A percentile compares a stretch with the other conserved stretches of the same genome.
phyloP scores from a whole-genome alignment of 2,797 vertebrate genomes.

The Liasis olivaceus region DNA sequence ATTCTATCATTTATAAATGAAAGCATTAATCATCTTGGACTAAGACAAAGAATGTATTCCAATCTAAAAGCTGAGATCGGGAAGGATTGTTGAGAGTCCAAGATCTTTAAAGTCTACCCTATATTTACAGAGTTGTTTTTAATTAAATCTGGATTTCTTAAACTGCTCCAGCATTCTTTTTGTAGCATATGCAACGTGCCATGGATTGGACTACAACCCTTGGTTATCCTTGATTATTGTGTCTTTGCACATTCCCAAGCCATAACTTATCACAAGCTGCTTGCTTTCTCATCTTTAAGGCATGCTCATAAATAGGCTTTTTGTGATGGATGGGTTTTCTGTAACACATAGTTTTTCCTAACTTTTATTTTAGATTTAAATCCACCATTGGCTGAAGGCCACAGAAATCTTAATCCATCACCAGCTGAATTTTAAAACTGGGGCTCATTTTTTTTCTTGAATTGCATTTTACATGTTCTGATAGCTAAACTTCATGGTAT shows the following conservation, averaged over 20 bases:
- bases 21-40: not conserved
- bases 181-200: constrained; percentile 15
- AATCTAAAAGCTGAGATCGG: constrained; percentile 23
- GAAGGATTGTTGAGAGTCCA: constrained; percentile 24
- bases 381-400: constrained; percentile 47
- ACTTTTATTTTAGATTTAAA: constrained; percentile 46
- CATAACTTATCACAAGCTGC: constrained; percentile 39
- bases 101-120: constrained; percentile 42
- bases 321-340: constrained; percentile 37
- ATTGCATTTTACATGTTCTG: not conserved
- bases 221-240: constrained; percentile 30
- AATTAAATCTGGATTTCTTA: constrained; percentile 50
- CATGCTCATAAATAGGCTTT: constrained; percentile 41
- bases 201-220: constrained; percentile 24
- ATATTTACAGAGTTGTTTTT: constrained; percentile 43
- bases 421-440: constrained; percentile 38
- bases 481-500: not conserved
- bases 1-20: not conserved
- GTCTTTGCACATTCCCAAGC: constrained; percentile 36
- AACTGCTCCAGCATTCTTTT: constrained; percentile 24
- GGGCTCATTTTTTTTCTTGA: constrained; percentile 1
- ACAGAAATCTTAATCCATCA: constrained; percentile 33
- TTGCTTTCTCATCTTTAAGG: constrained; percentile 32
- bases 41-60: not conserved
- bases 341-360: constrained; percentile 40